A percentile compares a stretch with the other conserved stretches of the same genome.
Conservation (phyloP, 2,113 vertebrate species). For the Poecilia latipinna region DNA sequence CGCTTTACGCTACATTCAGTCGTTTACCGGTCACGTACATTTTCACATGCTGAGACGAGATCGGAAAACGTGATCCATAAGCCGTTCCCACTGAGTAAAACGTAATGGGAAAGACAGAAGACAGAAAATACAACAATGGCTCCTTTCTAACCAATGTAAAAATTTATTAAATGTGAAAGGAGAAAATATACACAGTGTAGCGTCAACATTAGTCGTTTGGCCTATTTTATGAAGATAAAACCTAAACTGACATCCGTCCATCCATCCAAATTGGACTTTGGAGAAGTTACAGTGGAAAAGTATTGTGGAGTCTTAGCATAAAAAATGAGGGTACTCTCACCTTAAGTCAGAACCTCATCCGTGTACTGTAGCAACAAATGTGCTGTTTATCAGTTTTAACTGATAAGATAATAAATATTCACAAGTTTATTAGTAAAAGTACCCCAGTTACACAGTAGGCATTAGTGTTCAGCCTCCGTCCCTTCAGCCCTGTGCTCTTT, state of each 20-base stretch:
- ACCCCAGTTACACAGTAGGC: background rate
- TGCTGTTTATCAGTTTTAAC: slow-evolving; percentile 1
- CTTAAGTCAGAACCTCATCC: background rate
- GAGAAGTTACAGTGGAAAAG: background rate
- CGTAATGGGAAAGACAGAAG: background rate
- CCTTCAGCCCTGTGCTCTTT: too few species aligned
- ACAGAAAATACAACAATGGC: background rate
- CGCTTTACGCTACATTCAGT: too few species aligned
- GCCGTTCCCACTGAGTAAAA: background rate
- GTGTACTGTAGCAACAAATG: background rate
- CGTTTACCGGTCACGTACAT: too few species aligned
- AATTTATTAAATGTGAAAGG: background rate
- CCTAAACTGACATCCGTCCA: too few species aligned
- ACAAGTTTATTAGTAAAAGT: background rate
- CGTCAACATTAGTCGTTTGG: too few species aligned
- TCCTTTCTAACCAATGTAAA: background rate
- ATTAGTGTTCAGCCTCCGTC: slow-evolving; percentile 17
- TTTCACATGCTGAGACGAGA: too few species aligned
- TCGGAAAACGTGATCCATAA: background rate
- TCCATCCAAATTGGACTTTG: background rate
- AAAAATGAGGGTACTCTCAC: too few species aligned
- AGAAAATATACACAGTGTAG: too few species aligned
- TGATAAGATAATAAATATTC: background rate
- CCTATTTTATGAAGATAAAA: too few species aligned
- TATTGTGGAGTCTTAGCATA: background rate